These are phyloP conservation scores for Polyploca ridens DNA, from an alignment of 2,888 invertebrate genomes.

Conservation along the genomic window DNA sequence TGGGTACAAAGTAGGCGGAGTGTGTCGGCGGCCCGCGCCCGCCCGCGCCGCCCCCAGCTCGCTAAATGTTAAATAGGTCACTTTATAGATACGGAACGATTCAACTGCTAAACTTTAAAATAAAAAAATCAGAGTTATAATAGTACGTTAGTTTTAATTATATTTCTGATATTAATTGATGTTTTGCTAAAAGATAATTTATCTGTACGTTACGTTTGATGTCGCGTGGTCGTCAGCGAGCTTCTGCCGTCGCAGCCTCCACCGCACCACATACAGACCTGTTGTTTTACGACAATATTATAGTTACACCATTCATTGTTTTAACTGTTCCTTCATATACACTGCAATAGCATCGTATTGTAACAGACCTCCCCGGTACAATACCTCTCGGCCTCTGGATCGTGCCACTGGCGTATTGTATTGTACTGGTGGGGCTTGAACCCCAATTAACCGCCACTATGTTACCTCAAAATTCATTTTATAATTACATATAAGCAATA, in stretches of 20 bases:
- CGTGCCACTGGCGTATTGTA: neutral
- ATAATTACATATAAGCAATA: constrained; percentile 81
- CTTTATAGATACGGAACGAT: constrained; percentile 68
- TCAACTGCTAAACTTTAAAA: constrained; percentile 68
- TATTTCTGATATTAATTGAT: constrained; percentile 83
- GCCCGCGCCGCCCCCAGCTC: constrained; percentile 61
- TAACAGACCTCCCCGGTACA: neutral
- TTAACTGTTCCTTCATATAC: constrained; percentile 48
- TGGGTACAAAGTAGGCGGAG: constrained; percentile 19
- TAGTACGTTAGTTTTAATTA: constrained; percentile 83
- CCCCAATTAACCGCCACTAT: constrained; percentile 61
- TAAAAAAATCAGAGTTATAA: constrained; percentile 76
- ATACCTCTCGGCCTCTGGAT: neutral
- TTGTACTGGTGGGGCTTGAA: constrained; percentile 11
- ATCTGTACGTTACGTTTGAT: constrained; percentile 75
- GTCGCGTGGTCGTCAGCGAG: constrained; percentile 50
- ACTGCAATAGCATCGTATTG: constrained; percentile 38
- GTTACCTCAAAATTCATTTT: constrained; percentile 61
- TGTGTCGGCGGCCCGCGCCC: constrained; percentile 46
- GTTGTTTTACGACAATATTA: constrained; percentile 35
- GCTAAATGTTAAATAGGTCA: constrained; percentile 66
- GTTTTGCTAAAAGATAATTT: constrained; percentile 82
- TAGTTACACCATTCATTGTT: constrained; percentile 50
- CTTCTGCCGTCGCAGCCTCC: constrained; percentile 49
- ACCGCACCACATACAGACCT: constrained; percentile 35